Conservation (phyloP, 2,797 vertebrate genomes). For the Darevskia nairensis region DNA sequence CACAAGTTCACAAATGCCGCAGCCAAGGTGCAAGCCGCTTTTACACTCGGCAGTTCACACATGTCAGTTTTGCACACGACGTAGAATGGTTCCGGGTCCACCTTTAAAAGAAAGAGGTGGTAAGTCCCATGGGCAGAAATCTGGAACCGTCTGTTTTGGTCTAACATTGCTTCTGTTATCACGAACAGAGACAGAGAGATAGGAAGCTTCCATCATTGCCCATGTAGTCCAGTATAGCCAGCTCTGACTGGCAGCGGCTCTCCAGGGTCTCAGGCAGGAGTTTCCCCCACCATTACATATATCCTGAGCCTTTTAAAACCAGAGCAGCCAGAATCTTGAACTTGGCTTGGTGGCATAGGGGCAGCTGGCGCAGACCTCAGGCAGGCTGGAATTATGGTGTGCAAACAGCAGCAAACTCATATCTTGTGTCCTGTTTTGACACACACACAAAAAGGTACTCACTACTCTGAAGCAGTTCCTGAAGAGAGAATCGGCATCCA, state of each 20-base stretch:
- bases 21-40: constrained; percentile 80
- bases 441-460: constrained; percentile 68
- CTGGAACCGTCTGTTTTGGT: not conserved
- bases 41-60: constrained; percentile 59
- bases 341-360: too few relatives aligned
- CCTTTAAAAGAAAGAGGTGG: constrained; percentile 67
- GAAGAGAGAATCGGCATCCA: constrained; percentile 81
- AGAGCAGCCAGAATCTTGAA: too few relatives aligned
- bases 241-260: too few relatives aligned
- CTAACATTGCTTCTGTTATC: not conserved
- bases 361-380: too few relatives aligned
- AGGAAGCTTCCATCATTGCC: not conserved
- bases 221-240: not conserved
- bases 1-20: constrained; percentile 85
- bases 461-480: constrained; percentile 88
- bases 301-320: too few relatives aligned
- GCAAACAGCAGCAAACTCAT: not conserved
- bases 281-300: too few relatives aligned
- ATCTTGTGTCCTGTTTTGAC: not conserved
- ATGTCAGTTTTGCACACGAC: constrained; percentile 74
- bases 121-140: not conserved
- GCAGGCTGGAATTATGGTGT: not conserved
- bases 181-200: not conserved
- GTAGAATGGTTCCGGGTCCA: constrained; percentile 82
- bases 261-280: too few relatives aligned